Base-by-base conservation (phyloP, 1,140 invertebrate genomes). In the Zaprionus taronus region DNA sequence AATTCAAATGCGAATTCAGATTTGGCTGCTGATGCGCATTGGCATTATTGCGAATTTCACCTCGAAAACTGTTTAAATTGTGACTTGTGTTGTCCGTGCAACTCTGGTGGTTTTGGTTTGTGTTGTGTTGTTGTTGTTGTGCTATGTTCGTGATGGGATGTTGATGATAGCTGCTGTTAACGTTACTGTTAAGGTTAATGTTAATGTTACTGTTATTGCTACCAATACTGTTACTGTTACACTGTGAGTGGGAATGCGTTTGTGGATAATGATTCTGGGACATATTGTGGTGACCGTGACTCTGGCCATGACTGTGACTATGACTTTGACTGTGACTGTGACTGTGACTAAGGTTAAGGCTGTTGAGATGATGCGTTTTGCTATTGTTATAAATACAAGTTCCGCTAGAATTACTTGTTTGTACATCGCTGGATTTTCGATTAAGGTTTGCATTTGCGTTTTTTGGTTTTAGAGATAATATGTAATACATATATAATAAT, bases 321-420 rank as follows among this genome's bases (percentile, higher is more conserved):
- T 44, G 65, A 51, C 17, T 49, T 20, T 49, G 47, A 49, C 47
- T 49, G 44, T 72, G 58, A 61, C 47, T 62, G 20, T 63, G 56
- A 81, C 47, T 62, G 20, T 63, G 56, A 81, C 72, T 75, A 79
- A 89, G 84, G 74, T 77, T 77, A 72, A 77, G 67, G 83, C 78
- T 78, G 77, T 83, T 78, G 79, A 85, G 75, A 76, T 89, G 80
- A 90, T 82, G 80, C 79, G 86, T 69, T 90, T 91, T 91, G 82
- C 86, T 90, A 91, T 90, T 86, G 71, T 90, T 90, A 90, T 92
- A 92, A 89, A 82, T 90, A 87, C 84, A 87, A 91, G 82, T 90
- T 85, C 89, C 91, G 83, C 87, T 92, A 87, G 87, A 89, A 92
- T 92, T 92, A 92, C 83, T 91, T 89, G 90, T 92, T 91, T 91